Base-by-base conservation (phyloP, 1,140 invertebrate genomes). In the Drosophila ironensis region DNA sequence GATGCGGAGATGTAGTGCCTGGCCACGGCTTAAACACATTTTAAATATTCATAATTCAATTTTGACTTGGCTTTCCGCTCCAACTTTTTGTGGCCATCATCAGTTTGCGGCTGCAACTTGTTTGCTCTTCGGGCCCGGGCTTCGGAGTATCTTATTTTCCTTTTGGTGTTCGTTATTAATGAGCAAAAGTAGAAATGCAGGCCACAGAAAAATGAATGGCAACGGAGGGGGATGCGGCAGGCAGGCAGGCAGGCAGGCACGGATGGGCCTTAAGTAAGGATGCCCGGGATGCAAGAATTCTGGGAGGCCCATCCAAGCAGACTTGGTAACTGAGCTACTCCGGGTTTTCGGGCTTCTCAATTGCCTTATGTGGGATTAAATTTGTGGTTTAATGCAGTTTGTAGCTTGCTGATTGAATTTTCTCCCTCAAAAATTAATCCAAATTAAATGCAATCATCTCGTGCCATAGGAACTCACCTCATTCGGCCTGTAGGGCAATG, bases 21-120 rank as follows among this genome's bases (percentile, higher is more conserved):
- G 35, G 35, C 63, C 72, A 84, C 28, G 69, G 73, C 51, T 84
- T 82, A 70, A 82, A 77, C 74, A 66, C 70, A 72, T 86, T 78
- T 84, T 78, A 84, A 84, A 84, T 84, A 84, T 84, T 84, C 78
- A 84, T 84, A 84, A 84, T 84, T 84, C 80, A 86, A 84, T 84
- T 84, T 84, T 78, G 80, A 59, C 54, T 84, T 68, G 64, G 63
- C 67, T 75, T 70, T 69, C 67, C 68, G 73, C 59, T 51, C n/a
- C 48, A 84, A 84, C 47, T 86, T 74, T 68, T 78, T 74, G 66
- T 54, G 73, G 73, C 41, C 70, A 84, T 73, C 53, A 57, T 45
- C 53, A 53, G 40, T 51, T 6, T 42, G 52, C 9, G 67, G 40
- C 16, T 57, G 64, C 78, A 84, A 77, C 50, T 84, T 84, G 73